Percentiles rank a stretch among this genome's conserved stretches.
These are phyloP conservation scores for Coptodon rendalli DNA, from an alignment of 2,113 vertebrate genomes.

Conservation along the genomic window DNA sequence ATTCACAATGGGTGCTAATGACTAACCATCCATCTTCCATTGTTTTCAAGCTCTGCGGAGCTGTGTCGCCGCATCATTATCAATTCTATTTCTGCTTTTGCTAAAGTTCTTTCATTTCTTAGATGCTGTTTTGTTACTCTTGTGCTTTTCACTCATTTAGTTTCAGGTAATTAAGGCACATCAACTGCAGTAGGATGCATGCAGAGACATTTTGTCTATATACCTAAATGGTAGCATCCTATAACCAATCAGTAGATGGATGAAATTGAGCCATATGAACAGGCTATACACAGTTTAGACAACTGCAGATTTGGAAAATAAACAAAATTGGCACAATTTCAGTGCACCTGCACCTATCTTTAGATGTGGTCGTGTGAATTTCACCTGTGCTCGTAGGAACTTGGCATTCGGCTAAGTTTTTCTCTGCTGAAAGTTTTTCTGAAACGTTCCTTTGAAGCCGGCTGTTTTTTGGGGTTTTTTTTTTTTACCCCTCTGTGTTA, in stretches of 20 bases:
- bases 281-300: background rate
- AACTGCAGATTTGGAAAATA: constrained; percentile 1
- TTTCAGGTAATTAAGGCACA: constrained; percentile 1
- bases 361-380: background rate
- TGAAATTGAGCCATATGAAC: background rate
- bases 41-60: constrained; percentile 37
- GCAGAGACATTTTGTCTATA: background rate
- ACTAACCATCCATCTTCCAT: constrained; percentile 49
- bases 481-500: background rate
- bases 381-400: background rate
- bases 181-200: background rate
- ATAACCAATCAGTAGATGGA: background rate
- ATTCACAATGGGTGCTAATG: constrained; percentile 55
- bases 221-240: background rate
- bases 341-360: background rate
- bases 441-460: background rate
- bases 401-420: background rate
- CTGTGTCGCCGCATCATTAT: constrained; percentile 18
- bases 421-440: background rate
- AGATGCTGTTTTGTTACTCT: background rate
- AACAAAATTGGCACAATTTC: background rate
- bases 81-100: constrained; percentile 19
- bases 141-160: constrained; percentile 3
- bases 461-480: rapidly evolving
- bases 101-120: constrained; percentile 6